A percentile compares a stretch with the other conserved stretches of the same genome.
Evolutionary conservation across 2,113 vertebrate genomes (phyloP).

Genomic region (Xenopus borealis): DNA sequence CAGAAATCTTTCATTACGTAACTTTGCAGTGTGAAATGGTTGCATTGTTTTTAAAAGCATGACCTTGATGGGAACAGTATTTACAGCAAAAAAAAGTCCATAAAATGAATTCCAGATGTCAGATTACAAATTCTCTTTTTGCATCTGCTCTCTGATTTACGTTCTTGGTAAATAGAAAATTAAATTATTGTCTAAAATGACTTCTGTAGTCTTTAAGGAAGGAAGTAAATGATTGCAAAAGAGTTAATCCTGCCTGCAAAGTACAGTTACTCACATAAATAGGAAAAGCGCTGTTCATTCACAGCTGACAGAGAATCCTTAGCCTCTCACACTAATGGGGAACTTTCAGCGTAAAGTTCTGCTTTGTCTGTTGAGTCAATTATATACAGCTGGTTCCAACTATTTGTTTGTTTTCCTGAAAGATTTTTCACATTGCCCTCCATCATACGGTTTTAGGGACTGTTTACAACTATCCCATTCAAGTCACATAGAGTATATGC

Average conservation of each 20-base stretch:
- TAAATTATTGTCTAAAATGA: conserved; percentile 4
- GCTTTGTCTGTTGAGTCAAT: too few relatives aligned
- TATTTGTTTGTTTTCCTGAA: too few relatives aligned
- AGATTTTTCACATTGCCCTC: too few relatives aligned
- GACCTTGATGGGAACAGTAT: conserved; percentile 2
- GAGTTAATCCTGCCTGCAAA: not conserved
- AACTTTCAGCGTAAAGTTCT: too few relatives aligned
- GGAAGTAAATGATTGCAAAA: not conserved
- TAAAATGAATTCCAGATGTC: conserved; percentile 17
- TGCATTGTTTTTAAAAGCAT: conserved; percentile 9
- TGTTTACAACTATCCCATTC: too few relatives aligned
- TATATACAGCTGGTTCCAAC: too few relatives aligned
- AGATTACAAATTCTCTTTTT: not conserved
- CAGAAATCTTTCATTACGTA: conserved; percentile 1
- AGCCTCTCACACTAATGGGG: too few relatives aligned
- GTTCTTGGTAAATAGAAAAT: not conserved
- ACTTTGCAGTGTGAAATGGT: conserved; percentile 3
- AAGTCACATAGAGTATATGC: too few relatives aligned
- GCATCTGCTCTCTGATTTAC: not conserved
- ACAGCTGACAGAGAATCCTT: too few relatives aligned
- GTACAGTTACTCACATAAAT: too few relatives aligned
- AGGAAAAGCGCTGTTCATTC: too few relatives aligned
- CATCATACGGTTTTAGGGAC: too few relatives aligned
- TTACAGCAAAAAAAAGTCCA: conserved; percentile 2
- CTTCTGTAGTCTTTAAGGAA: not conserved